phyloP scores from a whole-genome alignment of 2,888 invertebrate species.

The Drosophila austrosaltans region DNA sequence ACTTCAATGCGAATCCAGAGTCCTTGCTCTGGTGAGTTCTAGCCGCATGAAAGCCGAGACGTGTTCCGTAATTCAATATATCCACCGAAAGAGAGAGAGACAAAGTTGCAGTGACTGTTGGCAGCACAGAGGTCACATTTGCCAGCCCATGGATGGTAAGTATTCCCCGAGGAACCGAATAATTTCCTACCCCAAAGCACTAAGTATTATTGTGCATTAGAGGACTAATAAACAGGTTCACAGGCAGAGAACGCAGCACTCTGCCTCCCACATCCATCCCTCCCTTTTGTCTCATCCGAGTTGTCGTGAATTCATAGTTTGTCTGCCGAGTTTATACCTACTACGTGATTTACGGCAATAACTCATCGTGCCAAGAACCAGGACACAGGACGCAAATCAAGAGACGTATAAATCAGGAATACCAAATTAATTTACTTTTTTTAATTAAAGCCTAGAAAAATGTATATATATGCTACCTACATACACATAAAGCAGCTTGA shows the following conservation, averaged over 20 bases:
- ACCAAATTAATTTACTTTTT: slow-evolving; percentile 70
- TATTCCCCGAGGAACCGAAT: slow-evolving; percentile 79
- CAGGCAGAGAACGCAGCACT: slow-evolving; percentile 49
- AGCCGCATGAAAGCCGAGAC: slow-evolving; percentile 78
- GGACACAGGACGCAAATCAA: slow-evolving; percentile 66
- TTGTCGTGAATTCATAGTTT: slow-evolving; percentile 60
- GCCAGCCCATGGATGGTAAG: slow-evolving; percentile 68
- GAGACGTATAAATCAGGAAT: slow-evolving; percentile 75
- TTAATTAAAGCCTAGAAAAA: slow-evolving; percentile 60
- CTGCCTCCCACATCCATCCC: slow-evolving; percentile 8
- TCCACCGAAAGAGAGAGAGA: slow-evolving; percentile 24
- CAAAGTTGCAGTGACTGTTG: slow-evolving; percentile 24
- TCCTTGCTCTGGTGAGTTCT: slow-evolving; percentile 3
- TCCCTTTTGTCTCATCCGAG: slow-evolving; percentile 19
- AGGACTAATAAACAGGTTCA: slow-evolving; percentile 82
- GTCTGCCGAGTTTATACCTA: slow-evolving; percentile 74
- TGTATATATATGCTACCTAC: slow-evolving; percentile 20
- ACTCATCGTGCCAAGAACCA: slow-evolving; percentile 63
- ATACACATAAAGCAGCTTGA: slow-evolving; percentile 25
- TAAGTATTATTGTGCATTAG: slow-evolving; percentile 82
- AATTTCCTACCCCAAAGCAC: slow-evolving; percentile 79
- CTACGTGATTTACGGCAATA: slow-evolving; percentile 82
- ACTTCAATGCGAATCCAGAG: slow-evolving; percentile 47
- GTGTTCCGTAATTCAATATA: slow-evolving; percentile 80
- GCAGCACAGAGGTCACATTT: slow-evolving; percentile 81